phyloP scores from a whole-genome alignment of 2,888 invertebrate species.

The Cremastinae sp. region DNA sequence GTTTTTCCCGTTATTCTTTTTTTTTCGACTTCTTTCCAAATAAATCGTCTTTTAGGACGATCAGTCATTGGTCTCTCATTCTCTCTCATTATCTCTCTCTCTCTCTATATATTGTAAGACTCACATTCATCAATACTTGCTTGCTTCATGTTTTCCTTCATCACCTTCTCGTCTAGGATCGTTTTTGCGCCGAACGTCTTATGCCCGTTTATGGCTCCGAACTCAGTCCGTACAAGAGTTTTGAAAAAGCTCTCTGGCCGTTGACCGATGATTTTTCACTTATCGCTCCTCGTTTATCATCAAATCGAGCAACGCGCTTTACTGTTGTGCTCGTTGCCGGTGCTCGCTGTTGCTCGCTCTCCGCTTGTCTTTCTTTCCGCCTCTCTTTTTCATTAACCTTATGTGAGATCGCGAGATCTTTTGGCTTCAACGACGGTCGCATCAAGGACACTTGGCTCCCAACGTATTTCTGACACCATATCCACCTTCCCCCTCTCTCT shows the following conservation, averaged over 20 bases:
- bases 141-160: conserved; percentile 48
- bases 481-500: conserved; percentile 62
- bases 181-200: conserved; percentile 80
- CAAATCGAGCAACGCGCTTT: conserved; percentile 59
- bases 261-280: conserved; percentile 64
- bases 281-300: conserved; percentile 56
- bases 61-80: no score
- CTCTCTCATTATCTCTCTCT: conserved; percentile 66
- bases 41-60: no score
- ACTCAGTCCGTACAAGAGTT: conserved; percentile 75
- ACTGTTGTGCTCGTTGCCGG: conserved; percentile 26
- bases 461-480: conserved; percentile 78
- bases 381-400: conserved; percentile 34
- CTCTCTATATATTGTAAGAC: conserved; percentile 61
- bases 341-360: not conserved
- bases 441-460: conserved; percentile 81
- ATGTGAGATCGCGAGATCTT: conserved; percentile 79
- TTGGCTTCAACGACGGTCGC: conserved; percentile 80
- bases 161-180: conserved; percentile 73
- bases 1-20: no score
- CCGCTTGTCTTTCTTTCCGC: conserved; percentile 4
- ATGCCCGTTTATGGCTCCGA: conserved; percentile 78
- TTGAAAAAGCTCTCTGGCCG: conserved; percentile 67
- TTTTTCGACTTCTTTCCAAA: not conserved
- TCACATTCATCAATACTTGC: conserved; percentile 40